A percentile compares a stretch with the other conserved stretches of the same genome.
Evolutionary conservation across 2,797 vertebrate genomes (phyloP).

Genomic region (Glyptemys insculpta): DNA sequence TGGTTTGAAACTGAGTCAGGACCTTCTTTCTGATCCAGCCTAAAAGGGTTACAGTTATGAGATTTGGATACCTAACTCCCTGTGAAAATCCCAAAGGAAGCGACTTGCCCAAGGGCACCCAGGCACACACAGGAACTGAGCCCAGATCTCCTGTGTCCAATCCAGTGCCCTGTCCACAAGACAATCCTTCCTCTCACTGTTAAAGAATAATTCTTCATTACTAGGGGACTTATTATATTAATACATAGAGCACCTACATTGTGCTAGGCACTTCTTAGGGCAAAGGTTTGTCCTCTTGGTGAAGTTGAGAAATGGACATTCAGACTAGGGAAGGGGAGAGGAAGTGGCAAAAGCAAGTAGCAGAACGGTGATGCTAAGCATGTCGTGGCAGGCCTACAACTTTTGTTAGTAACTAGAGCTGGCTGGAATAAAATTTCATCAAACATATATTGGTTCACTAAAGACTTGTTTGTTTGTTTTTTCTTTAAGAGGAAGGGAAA

Average conservation of each 20-base stretch:
- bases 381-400: background rate
- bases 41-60: background rate
- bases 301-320: background rate
- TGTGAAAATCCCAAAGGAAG: background rate
- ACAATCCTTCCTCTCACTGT: background rate
- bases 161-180: background rate
- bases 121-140: background rate
- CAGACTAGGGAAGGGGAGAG: background rate
- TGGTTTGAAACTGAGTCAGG: background rate
- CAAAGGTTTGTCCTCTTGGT: accelerated
- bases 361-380: background rate
- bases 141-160: background rate
- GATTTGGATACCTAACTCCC: background rate
- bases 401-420: background rate
- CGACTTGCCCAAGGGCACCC: background rate
- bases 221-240: background rate
- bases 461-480: background rate
- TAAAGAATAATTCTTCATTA: background rate
- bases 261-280: background rate
- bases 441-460: background rate
- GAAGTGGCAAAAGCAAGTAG: background rate
- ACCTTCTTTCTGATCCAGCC: background rate
- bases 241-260: background rate
- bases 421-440: background rate
- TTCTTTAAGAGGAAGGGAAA: background rate